Evolutionary conservation across 1,140 invertebrate genomes (phyloP).

Genomic region (Teleopsis dalmanni): DNA sequence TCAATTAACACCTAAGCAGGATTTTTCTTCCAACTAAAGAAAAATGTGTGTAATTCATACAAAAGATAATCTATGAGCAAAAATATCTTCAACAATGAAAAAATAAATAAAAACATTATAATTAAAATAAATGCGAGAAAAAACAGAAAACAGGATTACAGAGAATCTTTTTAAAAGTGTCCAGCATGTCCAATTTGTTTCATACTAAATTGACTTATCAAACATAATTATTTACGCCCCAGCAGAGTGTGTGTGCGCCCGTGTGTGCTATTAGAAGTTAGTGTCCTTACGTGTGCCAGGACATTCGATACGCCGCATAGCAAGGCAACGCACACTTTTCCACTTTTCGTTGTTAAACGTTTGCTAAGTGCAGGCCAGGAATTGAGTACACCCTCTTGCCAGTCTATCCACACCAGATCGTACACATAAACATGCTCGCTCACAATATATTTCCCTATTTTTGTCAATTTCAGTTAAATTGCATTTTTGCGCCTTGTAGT

Average conservation of each 20-base stretch:
- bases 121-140: too few species aligned
- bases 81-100: too few species aligned
- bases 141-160: too few species aligned
- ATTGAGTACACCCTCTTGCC: neutral
- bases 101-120: too few species aligned
- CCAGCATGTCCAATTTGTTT: slow-evolving; percentile 4
- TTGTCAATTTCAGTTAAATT: too few species aligned
- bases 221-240: slow-evolving; percentile 10
- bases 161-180: too few species aligned
- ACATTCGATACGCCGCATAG: slow-evolving; percentile 5
- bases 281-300: slow-evolving; percentile 7
- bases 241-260: neutral
- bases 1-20: too few species aligned
- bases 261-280: neutral
- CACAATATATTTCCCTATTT: neutral
- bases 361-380: slow-evolving; percentile 2
- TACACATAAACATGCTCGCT: neutral
- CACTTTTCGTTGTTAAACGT: slow-evolving; percentile 7
- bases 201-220: slow-evolving; percentile 9
- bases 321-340: slow-evolving; percentile 5
- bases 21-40: too few species aligned
- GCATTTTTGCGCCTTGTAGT: too few species aligned
- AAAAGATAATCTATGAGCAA: too few species aligned
- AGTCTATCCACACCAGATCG: neutral
- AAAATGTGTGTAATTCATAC: too few species aligned